phyloP scores from a whole-genome alignment of 2,888 invertebrate species.

The Geophilus truncorum region DNA sequence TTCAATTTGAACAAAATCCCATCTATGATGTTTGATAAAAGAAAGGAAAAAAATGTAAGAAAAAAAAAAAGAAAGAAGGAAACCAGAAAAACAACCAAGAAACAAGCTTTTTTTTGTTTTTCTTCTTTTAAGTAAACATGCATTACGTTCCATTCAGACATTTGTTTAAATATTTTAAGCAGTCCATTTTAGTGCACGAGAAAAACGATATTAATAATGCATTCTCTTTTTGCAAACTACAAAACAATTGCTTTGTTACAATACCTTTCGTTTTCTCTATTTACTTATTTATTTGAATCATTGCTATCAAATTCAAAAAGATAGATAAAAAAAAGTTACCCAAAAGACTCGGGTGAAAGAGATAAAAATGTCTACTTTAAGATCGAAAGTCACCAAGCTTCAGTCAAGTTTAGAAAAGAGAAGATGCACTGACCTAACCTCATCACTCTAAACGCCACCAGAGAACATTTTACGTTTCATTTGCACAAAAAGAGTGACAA shows the following conservation, averaged over 20 bases:
- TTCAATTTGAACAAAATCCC: slow-evolving; percentile 11
- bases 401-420: background rate
- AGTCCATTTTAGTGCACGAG: background rate
- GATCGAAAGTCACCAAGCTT: background rate
- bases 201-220: background rate
- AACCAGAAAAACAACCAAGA: background rate
- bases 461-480: background rate
- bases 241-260: background rate
- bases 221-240: background rate
- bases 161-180: background rate
- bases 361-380: background rate
- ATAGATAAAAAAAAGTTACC: background rate
- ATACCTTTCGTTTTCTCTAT: too few species aligned
- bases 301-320: too few species aligned
- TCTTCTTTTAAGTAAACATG: background rate
- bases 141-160: background rate
- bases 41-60: background rate
- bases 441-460: background rate
- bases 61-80: background rate
- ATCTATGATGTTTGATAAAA: slow-evolving; percentile 7
- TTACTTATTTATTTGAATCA: too few species aligned
- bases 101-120: background rate
- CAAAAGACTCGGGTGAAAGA: background rate
- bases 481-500: background rate
- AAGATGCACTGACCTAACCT: background rate